Evolutionary conservation across 2,113 vertebrate species (phyloP).

Genomic region (Conger conger): DNA sequence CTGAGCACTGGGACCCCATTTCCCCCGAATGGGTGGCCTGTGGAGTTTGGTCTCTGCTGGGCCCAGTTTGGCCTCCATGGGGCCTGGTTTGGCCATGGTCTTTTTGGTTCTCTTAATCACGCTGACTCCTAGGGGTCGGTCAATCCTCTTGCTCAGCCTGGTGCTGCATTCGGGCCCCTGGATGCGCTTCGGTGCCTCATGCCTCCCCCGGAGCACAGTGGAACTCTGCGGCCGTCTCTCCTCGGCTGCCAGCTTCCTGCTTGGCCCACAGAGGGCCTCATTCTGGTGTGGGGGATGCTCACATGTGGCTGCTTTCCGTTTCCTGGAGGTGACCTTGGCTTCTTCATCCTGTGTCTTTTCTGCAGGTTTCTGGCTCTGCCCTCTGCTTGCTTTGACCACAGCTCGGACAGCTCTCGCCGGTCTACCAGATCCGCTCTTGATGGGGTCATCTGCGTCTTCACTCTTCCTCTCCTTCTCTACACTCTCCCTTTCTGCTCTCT

Average conservation of each 20-base stretch:
- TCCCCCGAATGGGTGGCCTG: background rate
- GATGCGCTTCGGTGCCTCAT: constrained; percentile 4
- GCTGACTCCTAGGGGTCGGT: constrained; percentile 11
- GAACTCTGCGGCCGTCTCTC: constrained; percentile 28
- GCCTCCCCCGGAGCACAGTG: background rate
- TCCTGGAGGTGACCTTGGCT: constrained; percentile 41
- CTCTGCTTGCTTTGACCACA: background rate
- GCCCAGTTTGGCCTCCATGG: background rate
- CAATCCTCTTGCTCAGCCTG: background rate
- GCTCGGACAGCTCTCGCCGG: constrained; percentile 15
- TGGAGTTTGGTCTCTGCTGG: background rate
- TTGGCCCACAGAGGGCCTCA: constrained; percentile 2
- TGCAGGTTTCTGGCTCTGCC: background rate
- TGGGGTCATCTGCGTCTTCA: constrained; percentile 28
- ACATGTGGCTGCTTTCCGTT: constrained; percentile 56
- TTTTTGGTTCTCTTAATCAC: constrained; percentile 45
- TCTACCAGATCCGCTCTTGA: constrained; percentile 35
- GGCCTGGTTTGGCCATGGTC: constrained; percentile 15
- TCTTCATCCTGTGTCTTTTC: constrained; percentile 18
- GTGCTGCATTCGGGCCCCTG: constrained; percentile 18
- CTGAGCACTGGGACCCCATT: background rate
- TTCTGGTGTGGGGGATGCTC: constrained; percentile 39
- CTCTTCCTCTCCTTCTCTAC: background rate
- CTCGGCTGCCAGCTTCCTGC: constrained; percentile 42
- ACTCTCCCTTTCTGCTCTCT: constrained; percentile 38